A percentile compares a stretch with the other conserved stretches of the same genome.
These are phyloP conservation scores for Leucoraja ocellata DNA, from an alignment of 2,797 vertebrate species.

Conservation along the genomic window DNA sequence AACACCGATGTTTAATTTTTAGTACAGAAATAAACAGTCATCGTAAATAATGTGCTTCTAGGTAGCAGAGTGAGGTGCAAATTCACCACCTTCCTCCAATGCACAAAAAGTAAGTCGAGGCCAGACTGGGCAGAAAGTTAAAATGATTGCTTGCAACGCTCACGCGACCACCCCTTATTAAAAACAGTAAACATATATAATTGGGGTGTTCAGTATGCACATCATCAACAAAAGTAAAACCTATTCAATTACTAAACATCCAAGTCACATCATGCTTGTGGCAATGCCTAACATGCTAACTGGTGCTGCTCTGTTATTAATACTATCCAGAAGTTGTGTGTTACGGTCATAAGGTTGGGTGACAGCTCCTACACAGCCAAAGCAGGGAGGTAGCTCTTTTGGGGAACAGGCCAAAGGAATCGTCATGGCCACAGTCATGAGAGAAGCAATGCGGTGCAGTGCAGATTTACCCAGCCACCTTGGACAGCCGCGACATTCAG, in stretches of 20 bases:
- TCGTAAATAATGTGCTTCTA: not conserved
- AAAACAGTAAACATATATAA: not conserved
- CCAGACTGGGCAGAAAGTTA: not conserved
- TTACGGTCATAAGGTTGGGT: not conserved
- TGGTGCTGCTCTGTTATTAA: not conserved
- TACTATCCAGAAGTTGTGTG: not conserved
- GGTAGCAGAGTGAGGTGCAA: not conserved
- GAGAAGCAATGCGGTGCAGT: not conserved
- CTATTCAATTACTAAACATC: not conserved
- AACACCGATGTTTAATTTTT: not conserved
- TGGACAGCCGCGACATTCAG: not conserved
- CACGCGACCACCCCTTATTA: not conserved
- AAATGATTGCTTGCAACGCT: not conserved
- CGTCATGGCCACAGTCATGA: not conserved
- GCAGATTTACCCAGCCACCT: not conserved
- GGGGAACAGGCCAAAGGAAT: not conserved
- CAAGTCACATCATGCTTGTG: not conserved
- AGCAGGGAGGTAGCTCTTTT: conserved; percentile 14
- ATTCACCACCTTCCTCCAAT: not conserved
- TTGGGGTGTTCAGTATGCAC: not conserved
- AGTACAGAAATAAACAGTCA: not conserved
- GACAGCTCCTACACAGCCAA: not conserved
- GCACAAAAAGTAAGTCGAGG: not conserved
- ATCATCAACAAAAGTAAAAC: not conserved
- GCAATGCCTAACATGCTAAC: not conserved